Base-by-base conservation (phyloP, 2,113 vertebrate genomes). In the Macrotis lagotis region DNA sequence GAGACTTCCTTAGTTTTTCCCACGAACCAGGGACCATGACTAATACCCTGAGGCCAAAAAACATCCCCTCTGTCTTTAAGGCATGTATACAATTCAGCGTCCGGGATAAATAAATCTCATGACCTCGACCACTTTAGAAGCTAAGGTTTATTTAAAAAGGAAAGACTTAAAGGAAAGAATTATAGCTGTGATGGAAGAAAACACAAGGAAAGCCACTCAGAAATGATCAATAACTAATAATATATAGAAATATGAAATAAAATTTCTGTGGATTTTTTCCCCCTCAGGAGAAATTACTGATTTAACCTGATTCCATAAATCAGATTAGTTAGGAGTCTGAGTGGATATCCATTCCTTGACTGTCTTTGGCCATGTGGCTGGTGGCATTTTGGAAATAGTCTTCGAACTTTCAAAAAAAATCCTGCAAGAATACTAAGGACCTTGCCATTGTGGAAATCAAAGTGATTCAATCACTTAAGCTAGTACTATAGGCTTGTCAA, bases 1-100 rank as follows among this genome's bases (percentile, higher is more conserved):
- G 98, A 99, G 98, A 98, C 98, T 98, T 99, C 98, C 98, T 98
- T 98, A 98, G 98, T 98, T 98, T 99, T 99, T 98, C 98, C 98
- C 98, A 98, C 98, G 98, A 98, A 98, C 98, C 98, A 97, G 96
- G 98, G 97, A 99, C 98, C 98, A 99, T 98, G 98, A 99, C 98
- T 99, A 99, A 99, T 99, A 99, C 98, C 98, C 99, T 98, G 96
- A 95, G 99, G 98, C 98, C 98, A 98, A 98, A 98, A 98, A 98
- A 97, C 98, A 98, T 98, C 97, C 97, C 97, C 97, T 98, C 98
- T 97, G 96, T 97, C 95, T 98, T 98, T 98, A 98, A 98, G 96
- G 97, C 95, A 97, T 97, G 97, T 97, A 98, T 97, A 98, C 98
- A 98, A 98, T 98, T 98, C 97, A 96, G 19, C 88, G 97, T 98